Evolutionary conservation across 2,113 vertebrate genomes (phyloP).

Genomic region (Miniopterus natalensis): DNA sequence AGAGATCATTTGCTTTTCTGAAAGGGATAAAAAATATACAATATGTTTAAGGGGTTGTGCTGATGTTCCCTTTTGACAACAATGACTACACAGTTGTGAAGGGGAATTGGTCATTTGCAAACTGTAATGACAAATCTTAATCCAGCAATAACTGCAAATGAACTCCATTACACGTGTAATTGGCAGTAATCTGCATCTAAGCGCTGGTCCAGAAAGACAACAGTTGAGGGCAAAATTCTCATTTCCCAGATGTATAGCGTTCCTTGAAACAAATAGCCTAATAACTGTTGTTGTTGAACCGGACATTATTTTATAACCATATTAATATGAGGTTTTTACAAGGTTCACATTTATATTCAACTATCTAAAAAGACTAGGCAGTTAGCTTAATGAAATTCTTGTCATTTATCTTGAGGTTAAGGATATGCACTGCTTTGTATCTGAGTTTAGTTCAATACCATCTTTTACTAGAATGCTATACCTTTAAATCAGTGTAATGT

Average conservation of each 20-base stretch:
- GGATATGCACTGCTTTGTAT: constrained; percentile 32
- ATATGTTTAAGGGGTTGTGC: constrained; percentile 59
- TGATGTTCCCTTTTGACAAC: constrained; percentile 72
- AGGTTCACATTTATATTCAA: constrained; percentile 60
- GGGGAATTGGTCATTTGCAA: constrained; percentile 78
- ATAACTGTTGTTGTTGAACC: constrained; percentile 44
- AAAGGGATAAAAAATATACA: constrained; percentile 70
- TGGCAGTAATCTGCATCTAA: constrained; percentile 68
- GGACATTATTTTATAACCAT: constrained; percentile 63
- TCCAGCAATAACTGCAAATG: constrained; percentile 73
- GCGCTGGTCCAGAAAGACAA: constrained; percentile 63
- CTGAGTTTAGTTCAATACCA: constrained; percentile 29
- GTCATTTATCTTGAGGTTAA: constrained; percentile 67
- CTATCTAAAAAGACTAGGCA: constrained; percentile 54
- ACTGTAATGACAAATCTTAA: constrained; percentile 72
- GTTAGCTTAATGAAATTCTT: constrained; percentile 61
- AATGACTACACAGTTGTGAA: constrained; percentile 77
- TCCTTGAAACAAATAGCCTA: constrained; percentile 74
- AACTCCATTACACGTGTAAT: constrained; percentile 63
- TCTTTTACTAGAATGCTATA: constrained; percentile 37
- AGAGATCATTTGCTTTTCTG: constrained; percentile 73
- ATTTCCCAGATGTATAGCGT: constrained; percentile 70
- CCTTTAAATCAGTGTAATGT: constrained; percentile 71
- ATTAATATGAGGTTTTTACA: constrained; percentile 62
- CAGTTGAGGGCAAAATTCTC: constrained; percentile 71